Conservation (phyloP, 2,113 vertebrate genomes). For the Neogobius melanostomus region DNA sequence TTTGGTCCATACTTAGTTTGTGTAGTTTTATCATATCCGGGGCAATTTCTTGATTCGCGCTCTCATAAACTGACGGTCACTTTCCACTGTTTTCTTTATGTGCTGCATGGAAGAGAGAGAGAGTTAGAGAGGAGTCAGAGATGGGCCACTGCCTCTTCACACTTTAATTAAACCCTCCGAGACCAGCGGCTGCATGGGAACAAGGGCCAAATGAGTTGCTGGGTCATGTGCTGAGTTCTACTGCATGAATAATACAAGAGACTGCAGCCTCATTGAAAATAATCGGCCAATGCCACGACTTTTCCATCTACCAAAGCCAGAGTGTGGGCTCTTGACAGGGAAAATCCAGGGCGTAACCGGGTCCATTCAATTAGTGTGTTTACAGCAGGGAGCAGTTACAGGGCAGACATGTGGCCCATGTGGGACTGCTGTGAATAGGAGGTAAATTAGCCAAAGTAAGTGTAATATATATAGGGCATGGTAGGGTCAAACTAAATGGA, state of each 20-base stretch:
- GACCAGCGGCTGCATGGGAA: constrained; percentile 64
- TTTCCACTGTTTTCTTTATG: constrained; percentile 32
- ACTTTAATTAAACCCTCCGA: constrained; percentile 73
- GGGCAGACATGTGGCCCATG: constrained; percentile 11
- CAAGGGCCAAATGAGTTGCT: constrained; percentile 67
- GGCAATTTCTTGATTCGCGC: constrained; percentile 17
- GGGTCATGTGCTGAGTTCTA: constrained; percentile 65
- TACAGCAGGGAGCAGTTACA: constrained; percentile 7
- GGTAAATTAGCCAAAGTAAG: background rate
- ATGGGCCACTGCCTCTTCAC: constrained; percentile 60
- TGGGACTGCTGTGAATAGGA: background rate
- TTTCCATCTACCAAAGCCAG: constrained; percentile 34
- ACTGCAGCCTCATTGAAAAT: constrained; percentile 67
- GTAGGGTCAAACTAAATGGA: background rate
- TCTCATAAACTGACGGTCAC: constrained; percentile 47
- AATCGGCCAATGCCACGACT: constrained; percentile 43
- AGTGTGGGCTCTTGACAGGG: constrained; percentile 37
- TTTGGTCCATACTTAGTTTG: background rate
- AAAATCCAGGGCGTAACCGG: constrained; percentile 36
- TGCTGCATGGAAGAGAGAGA: constrained; percentile 34
- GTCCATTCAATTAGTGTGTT: constrained; percentile 28
- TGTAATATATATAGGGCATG: background rate
- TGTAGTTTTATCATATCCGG: background rate
- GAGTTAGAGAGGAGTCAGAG: constrained; percentile 49
- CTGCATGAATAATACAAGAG: constrained; percentile 72